Base-by-base conservation (phyloP, 1,140 invertebrate species). In the Pseudomyrmex dendroicus region DNA sequence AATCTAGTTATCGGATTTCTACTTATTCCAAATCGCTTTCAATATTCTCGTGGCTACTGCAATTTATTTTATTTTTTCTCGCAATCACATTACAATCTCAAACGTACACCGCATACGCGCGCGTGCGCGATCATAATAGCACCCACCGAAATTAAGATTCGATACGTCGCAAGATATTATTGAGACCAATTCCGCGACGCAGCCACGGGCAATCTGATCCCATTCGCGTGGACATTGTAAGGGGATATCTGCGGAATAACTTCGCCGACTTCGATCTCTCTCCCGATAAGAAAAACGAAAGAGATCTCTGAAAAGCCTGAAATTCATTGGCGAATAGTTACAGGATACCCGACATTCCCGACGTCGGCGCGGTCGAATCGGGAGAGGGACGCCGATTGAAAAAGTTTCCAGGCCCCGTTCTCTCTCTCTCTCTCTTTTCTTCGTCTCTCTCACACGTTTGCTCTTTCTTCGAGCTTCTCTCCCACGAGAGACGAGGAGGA, bases 301-400 rank as follows among this genome's bases (percentile, higher is more conserved):
- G 76, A 72, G 76, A 80, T 80, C 76, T 80, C 76, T 80, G 76
- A 72, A 80, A 80, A 61, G 76, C 76, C 76, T 80, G 76, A 80
- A 80, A 80, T 80, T 80, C 76, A 80, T 80, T 80, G 76, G 76
- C 76, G 76, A 87, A 87, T 87, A 87, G 85, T 87, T 87, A 86
- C 80, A 84, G 73, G 35, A 77, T 85, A 61, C 46, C 82, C 76
- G 68, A 73, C 76, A 89, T 88, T 88, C 84, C 57, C 86, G 72
- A 48, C 76, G 72, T 68, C 77, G 67, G 74, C 62, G 59, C 63
- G 46, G 52, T 22, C 35, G 61, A 83, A 83, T 59, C 50, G 57
- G 56, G 35, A 67, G 73, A 70, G 78, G 80, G 78, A 88, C 63
- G 86, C 70, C 87, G 84, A 89, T 89, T 88, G 87, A 88, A 89